Evolutionary conservation across 2,888 invertebrate species (phyloP), one percentile per base, ranked within the genome.

Genomic region (Bugula neritina): DNA sequence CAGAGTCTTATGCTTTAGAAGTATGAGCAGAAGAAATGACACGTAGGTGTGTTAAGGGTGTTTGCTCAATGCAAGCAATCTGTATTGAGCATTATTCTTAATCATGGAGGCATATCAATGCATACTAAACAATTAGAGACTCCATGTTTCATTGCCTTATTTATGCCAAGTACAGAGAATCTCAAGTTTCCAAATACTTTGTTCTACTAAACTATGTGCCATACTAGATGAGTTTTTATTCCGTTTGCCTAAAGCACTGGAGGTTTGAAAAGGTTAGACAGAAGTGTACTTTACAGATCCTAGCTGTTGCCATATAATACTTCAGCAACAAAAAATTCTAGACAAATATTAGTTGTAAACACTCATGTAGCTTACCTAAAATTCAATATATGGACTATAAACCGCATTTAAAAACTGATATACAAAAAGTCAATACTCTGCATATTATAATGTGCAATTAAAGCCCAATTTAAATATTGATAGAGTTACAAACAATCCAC

Each of bases 391-490:
- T 31, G 21, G n/a, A n/a, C n/a, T n/a, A n/a, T n/a, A n/a, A n/a
- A n/a, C n/a, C n/a, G 17, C 17, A 43, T 43, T 43, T 17, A 43
- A 43, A 5, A 10, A 17, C 10, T 10, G 43, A 5, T 43, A 17
- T 17, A 43, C 17, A 10, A 17, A 5, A 17, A 10, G 43, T 43
- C 43, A 43, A 43, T 43, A 43, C 17, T 10, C 43, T 43, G 43
- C 43, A 43, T 43, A 43, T 43, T 10, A 10, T 10, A 43, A 10
- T 5, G 63, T 63, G 63, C 63, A 63, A 63, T 63, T 63, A 63
- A 31, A 63, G 27, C 27, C 63, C 34, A 63, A 63, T 63, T 63
- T 63, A 63, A 63, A 63, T 63, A 63, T 63, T 63, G 63, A 63
- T 63, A 63, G 31, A 31, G 21, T 63, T 63, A 29, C 5, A 21